A percentile compares a stretch with the other conserved stretches of the same genome.
These are phyloP conservation scores for Nibea coibor DNA, from an alignment of 2,113 vertebrate species.

Conservation along the genomic window DNA sequence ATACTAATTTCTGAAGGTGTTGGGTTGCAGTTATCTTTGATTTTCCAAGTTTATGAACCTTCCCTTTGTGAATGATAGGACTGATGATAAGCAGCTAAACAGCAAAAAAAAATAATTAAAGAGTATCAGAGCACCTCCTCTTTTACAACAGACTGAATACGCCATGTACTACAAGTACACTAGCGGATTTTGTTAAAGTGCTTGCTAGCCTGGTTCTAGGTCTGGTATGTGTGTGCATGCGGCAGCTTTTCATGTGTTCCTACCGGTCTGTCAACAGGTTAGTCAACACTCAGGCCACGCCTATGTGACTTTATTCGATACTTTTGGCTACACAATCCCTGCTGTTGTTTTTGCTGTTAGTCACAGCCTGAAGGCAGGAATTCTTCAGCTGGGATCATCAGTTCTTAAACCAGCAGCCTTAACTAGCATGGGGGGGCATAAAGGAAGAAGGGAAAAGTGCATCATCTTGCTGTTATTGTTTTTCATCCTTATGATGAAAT, in stretches of 20 bases:
- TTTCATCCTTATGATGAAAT: slow-evolving; percentile 9
- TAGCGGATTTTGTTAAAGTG: background rate
- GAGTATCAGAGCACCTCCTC: background rate
- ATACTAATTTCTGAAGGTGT: slow-evolving; percentile 6
- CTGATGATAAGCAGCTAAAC: background rate
- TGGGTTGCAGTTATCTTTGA: background rate
- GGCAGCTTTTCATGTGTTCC: slow-evolving; percentile 7
- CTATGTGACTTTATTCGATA: slow-evolving; percentile 19
- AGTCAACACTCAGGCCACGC: slow-evolving; percentile 57
- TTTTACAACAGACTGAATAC: background rate
- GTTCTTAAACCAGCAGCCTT: slow-evolving; percentile 24
- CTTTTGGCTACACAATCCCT: slow-evolving; percentile 57
- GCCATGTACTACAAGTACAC: background rate
- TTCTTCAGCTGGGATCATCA: slow-evolving; percentile 51
- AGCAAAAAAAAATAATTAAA: background rate
- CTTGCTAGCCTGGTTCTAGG: background rate
- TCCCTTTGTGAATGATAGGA: background rate
- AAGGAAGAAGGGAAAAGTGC: slow-evolving; percentile 3
- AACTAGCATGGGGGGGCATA: background rate
- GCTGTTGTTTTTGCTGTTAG: slow-evolving; percentile 63
- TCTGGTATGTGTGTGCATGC: background rate
- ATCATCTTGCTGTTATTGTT: background rate
- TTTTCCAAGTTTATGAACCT: background rate
- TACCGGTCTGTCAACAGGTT: slow-evolving; percentile 62
- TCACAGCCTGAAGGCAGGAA: slow-evolving; percentile 72